These are phyloP conservation scores for Hepsetus odoe DNA, from an alignment of 2,113 vertebrate species.

Conservation along the genomic window DNA sequence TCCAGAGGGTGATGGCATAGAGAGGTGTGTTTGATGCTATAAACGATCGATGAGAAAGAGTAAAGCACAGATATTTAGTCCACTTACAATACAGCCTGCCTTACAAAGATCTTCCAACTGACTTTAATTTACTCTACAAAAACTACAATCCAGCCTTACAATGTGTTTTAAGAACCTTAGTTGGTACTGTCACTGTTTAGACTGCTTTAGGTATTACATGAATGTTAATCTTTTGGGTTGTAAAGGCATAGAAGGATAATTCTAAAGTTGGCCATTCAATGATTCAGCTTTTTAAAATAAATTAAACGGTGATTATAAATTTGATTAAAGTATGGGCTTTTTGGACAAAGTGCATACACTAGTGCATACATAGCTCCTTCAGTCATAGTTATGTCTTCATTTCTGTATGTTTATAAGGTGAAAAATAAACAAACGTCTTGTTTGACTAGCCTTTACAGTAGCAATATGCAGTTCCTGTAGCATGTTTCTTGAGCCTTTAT, in stretches of 20 bases:
- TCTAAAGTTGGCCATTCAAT: no score
- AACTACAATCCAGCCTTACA: not conserved
- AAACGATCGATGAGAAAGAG: slow-evolving; percentile 33
- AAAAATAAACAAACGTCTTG: not conserved
- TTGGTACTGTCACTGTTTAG: no score
- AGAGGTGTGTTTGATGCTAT: slow-evolving; percentile 35
- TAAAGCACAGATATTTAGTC: slow-evolving; percentile 28
- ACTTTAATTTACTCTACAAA: not conserved
- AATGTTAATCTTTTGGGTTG: no score
- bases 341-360: no score
- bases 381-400: no score
- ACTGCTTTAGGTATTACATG: no score
- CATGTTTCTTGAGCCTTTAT: not conserved
- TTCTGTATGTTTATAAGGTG: no score
- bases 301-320: no score
- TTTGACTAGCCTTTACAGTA: not conserved
- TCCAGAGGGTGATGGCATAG: slow-evolving; percentile 26
- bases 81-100: slow-evolving; percentile 3
- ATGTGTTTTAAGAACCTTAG: not conserved
- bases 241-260: no score
- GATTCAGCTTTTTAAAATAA: no score
- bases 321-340: no score
- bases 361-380: no score
- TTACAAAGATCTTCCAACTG: not conserved
- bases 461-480: not conserved